phyloP scores from a whole-genome alignment of 37 sponge, comb jelly and placozoan genomes.

The Chondrosia reniformis region DNA sequence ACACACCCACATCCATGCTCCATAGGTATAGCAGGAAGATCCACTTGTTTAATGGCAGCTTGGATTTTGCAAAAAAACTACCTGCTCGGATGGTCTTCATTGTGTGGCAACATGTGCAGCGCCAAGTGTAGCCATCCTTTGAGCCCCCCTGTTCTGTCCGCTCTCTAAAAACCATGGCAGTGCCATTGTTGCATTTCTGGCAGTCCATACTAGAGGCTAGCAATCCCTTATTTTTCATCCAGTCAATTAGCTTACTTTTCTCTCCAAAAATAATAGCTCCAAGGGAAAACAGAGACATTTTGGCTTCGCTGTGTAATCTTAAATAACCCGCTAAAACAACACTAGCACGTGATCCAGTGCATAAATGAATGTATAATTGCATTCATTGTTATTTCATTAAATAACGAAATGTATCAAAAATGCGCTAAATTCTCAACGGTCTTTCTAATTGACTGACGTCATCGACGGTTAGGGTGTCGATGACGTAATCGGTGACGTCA shows the following conservation, averaged over 20 bases:
- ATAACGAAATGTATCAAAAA: too few species aligned
- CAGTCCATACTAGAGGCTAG: constrained; percentile 8
- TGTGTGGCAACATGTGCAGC: not conserved
- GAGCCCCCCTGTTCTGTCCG: constrained; percentile 14
- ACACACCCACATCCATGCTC: constrained; percentile 22
- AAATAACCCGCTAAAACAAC: constrained; percentile 10
- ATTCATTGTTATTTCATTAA: too few species aligned
- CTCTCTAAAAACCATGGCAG: constrained; percentile 8
- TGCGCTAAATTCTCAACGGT: too few species aligned
- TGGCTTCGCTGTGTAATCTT: not conserved
- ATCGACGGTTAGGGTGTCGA: too few species aligned
- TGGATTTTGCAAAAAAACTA: constrained; percentile 3
- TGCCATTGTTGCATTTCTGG: not conserved
- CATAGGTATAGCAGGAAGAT: constrained; percentile 9
- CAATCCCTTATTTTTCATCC: constrained; percentile 5
- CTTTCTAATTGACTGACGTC: too few species aligned
- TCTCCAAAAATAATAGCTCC: constrained; percentile 13
- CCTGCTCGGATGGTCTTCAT: constrained; percentile 6
- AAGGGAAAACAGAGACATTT: constrained; percentile 19
- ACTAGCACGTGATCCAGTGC: constrained; percentile 16
- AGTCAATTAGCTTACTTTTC: not conserved
- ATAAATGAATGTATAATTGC: too few species aligned
- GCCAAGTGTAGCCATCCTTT: constrained; percentile 23
- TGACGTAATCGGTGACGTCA: too few species aligned
- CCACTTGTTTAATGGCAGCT: constrained; percentile 20